phyloP scores from a whole-genome alignment of 2,113 vertebrate species.

The Numenius arquata region DNA sequence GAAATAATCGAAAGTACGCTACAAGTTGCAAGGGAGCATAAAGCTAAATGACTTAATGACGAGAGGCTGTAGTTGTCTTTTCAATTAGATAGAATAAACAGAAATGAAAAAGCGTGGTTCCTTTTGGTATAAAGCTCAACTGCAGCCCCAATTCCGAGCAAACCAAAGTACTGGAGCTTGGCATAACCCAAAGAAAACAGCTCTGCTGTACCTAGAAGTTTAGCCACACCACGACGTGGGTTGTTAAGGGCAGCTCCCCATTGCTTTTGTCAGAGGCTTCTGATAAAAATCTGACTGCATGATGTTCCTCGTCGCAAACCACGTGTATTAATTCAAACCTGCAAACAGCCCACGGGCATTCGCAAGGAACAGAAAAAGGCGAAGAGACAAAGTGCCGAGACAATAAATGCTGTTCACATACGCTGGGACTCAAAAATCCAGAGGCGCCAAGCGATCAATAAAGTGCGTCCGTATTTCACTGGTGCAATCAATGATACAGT shows the following conservation, averaged over 20 bases:
- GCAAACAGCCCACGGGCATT: neutral
- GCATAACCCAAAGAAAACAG: neutral
- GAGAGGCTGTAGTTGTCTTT: neutral
- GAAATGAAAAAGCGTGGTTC: neutral
- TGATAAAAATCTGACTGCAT: neutral
- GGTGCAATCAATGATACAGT: slow-evolving; percentile 49
- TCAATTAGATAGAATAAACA: neutral
- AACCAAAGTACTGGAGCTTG: neutral
- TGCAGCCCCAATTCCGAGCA: neutral
- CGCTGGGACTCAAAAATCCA: neutral
- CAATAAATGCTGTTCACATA: neutral
- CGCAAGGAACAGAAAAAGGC: neutral
- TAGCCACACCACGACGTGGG: rapidly evolving
- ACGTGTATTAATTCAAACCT: neutral
- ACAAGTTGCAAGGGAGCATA: slow-evolving; percentile 7
- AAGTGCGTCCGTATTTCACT: slow-evolving; percentile 38
- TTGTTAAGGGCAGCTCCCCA: neutral
- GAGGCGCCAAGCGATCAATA: slow-evolving; percentile 43
- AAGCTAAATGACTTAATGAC: slow-evolving; percentile 12
- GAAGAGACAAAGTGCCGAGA: neutral
- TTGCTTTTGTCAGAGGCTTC: neutral
- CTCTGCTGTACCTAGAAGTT: neutral
- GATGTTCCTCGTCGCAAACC: neutral
- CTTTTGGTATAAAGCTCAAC: neutral
- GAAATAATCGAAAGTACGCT: slow-evolving; percentile 5